Conservation (phyloP, 2,797 vertebrate genomes). For the Mus minutoides region DNA sequence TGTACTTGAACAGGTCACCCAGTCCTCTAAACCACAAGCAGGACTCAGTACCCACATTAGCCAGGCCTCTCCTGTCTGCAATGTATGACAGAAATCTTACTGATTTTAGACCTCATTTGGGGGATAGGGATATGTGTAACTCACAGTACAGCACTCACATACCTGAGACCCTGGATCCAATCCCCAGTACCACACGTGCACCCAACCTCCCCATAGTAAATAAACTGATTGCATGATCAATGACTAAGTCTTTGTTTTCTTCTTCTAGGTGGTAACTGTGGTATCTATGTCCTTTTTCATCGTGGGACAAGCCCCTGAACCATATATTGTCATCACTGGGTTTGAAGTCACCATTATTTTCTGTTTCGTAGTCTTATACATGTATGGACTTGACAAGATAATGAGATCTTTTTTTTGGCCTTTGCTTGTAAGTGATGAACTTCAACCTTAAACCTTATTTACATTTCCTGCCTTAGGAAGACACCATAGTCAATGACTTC, state of each 20-base stretch:
- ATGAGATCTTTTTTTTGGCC: too few species aligned
- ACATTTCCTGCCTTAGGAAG: constrained; percentile 2
- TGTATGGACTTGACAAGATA: constrained; percentile 10
- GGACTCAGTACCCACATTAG: background rate
- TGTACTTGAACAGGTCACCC: background rate
- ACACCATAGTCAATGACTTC: constrained; percentile 18
- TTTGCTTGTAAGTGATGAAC: too few species aligned
- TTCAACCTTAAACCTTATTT: background rate
- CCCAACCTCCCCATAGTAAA: background rate
- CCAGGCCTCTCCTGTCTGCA: background rate
- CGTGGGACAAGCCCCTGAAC: constrained; percentile 66
- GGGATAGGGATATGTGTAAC: background rate
- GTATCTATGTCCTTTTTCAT: constrained; percentile 86
- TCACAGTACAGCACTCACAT: background rate
- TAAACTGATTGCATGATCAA: background rate
- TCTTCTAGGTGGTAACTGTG: constrained; percentile 84
- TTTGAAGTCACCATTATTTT: constrained; percentile 87
- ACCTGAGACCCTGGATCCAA: background rate
- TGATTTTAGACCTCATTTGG: constrained; percentile 34
- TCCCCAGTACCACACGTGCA: background rate
- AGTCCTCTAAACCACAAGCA: background rate
- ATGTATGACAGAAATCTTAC: background rate
- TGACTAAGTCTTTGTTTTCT: background rate
- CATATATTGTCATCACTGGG: constrained; percentile 85
- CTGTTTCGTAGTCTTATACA: constrained; percentile 88